Base-by-base conservation (phyloP, 2,113 vertebrate species). In the Tyto alba region DNA sequence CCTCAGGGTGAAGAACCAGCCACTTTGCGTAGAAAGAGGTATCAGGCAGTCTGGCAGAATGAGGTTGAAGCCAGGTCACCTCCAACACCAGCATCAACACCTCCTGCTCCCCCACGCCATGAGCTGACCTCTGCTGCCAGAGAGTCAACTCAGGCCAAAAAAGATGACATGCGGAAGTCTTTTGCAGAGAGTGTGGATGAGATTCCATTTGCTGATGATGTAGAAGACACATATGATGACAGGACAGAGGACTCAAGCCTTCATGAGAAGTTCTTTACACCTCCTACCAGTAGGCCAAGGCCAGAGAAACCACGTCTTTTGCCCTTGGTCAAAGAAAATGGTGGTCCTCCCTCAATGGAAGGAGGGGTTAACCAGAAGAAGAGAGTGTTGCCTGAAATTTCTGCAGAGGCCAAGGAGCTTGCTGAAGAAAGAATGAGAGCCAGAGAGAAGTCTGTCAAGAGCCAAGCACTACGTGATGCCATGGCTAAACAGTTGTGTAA, bases 111-210 rank as follows among this genome's bases (percentile, higher is more conserved):
- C 67, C 78, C 82, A 83, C 5, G 92, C 86, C 59, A 77, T 95
- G 55, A 98, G 81, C 91, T 17, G 4, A 67, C 82, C n/a, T 72
- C 96, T 45, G 72, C 87, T 60, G 90, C 92, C 30, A 93, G 36
- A 47, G 98, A 99, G 71, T 75, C 98, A 2, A 89, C 97, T 55
- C 98, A 97, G 27, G 94, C 98, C 8, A 96, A 94, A 15, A 97
- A 96, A 1, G 98, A 98, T 0, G 98, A 98, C 1, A 95, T 94
- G 5, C 97, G 99, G 21, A 99, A 99, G 90, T 99, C 99, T 0
- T 99, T 99, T 16, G 99, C 99, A 9, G 99, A 99, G 97, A 99
- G 99, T 0, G 99, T 99, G 72, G 99, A 99, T 18, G 99, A 99
- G 96, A 99, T 99, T 89, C 99, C 99, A 0, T 99, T 99, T 73